These are phyloP conservation scores for Florisuga fusca DNA, from an alignment of 2,797 vertebrate genomes.

Conservation along the genomic window DNA sequence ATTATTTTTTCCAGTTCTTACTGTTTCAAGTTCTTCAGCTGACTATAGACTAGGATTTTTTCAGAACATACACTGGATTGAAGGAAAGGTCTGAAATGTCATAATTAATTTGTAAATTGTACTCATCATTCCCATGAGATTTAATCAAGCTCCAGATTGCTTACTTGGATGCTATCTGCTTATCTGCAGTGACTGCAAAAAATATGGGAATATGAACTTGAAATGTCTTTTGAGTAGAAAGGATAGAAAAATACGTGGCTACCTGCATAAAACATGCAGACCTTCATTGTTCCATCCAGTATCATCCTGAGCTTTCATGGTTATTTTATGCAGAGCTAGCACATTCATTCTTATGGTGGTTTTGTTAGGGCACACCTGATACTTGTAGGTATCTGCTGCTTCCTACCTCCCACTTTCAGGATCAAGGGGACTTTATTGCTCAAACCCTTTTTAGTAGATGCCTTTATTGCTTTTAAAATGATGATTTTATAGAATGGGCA, in stretches of 20 bases:
- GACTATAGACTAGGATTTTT: neutral
- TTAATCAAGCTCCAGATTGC: slow-evolving; percentile 5
- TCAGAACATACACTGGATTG: neutral
- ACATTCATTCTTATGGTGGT: neutral
- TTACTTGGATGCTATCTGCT: slow-evolving; percentile 65
- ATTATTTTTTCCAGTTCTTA: neutral
- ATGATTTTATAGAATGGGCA: neutral
- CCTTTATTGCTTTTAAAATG: neutral
- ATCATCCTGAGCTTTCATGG: neutral
- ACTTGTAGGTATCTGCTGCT: neutral
- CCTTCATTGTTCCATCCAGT: neutral
- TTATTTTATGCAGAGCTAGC: slow-evolving; percentile 32
- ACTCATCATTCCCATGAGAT: neutral
- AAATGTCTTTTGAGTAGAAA: slow-evolving; percentile 48
- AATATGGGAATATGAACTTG: slow-evolving; percentile 65
- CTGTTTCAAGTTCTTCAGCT: slow-evolving; percentile 4
- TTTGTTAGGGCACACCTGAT: slow-evolving; percentile 18
- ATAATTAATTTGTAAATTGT: slow-evolving; percentile 25
- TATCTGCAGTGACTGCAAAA: slow-evolving; percentile 75
- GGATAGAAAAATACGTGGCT: slow-evolving; percentile 16
- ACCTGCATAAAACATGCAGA: slow-evolving; percentile 10
- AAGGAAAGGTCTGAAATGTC: slow-evolving; percentile 34
- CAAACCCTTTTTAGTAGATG: neutral
- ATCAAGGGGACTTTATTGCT: neutral
- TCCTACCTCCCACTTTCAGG: neutral